Conservation (phyloP, 2,888 invertebrate genomes). For the Dryococelus australis region DNA sequence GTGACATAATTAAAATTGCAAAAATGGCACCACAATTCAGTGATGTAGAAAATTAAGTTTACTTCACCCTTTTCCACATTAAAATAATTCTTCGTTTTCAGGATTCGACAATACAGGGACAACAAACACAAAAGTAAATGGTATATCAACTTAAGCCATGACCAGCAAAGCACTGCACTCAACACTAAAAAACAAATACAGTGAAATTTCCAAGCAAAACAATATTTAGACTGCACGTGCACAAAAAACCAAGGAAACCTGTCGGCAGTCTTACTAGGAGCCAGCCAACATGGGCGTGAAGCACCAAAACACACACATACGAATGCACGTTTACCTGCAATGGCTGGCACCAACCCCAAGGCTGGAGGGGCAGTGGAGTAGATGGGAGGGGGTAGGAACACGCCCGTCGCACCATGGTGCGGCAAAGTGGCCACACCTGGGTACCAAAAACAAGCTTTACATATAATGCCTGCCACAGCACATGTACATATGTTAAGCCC, state of each 20-base stretch:
- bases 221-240: background rate
- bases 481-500: background rate
- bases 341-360: slow-evolving; percentile 37
- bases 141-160: background rate
- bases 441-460: slow-evolving; percentile 32
- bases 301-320: background rate
- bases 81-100: too few species aligned
- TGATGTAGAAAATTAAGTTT: too few species aligned
- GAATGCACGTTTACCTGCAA: slow-evolving; percentile 33
- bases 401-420: slow-evolving; percentile 37
- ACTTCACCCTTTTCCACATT: too few species aligned
- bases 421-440: slow-evolving; percentile 39
- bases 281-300: background rate
- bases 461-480: slow-evolving; percentile 13
- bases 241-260: background rate
- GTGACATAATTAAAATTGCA: too few species aligned
- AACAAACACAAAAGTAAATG: too few species aligned
- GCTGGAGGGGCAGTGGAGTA: slow-evolving; percentile 36
- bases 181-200: background rate
- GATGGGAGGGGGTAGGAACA: slow-evolving; percentile 38
- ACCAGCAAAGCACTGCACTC: background rate
- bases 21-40: too few species aligned
- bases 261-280: background rate
- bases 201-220: background rate
- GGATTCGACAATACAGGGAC: too few species aligned